These are phyloP conservation scores for Ptilodon capucinus DNA, from an alignment of 2,888 invertebrate genomes.

Conservation along the genomic window DNA sequence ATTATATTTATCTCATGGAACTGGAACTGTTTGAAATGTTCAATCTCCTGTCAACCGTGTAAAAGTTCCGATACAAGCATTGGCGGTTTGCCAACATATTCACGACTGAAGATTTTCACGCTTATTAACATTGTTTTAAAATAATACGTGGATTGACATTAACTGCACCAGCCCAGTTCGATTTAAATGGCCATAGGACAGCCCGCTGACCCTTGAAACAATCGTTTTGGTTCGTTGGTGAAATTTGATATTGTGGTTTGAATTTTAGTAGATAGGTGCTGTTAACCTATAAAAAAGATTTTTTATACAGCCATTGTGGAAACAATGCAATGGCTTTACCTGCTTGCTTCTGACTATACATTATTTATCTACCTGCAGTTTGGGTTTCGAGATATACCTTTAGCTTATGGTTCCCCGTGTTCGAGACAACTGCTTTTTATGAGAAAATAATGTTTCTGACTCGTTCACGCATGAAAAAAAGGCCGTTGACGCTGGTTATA, in stretches of 20 bases:
- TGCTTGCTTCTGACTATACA: neutral
- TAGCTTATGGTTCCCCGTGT: no score
- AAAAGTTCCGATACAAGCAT: conserved; percentile 7
- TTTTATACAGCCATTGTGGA: neutral
- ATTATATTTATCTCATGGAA: neutral
- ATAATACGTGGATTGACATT: neutral
- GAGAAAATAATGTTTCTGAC: no score
- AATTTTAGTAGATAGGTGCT: no score
- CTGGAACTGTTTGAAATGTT: neutral
- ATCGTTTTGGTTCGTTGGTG: no score
- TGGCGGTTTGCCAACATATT: conserved; percentile 25
- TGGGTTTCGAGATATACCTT: neutral
- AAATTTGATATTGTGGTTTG: no score
- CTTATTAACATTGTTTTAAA: conserved; percentile 22
- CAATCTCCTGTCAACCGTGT: conserved; percentile 11
- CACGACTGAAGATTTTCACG: neutral
- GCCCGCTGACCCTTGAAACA: no score
- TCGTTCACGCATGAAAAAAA: no score
- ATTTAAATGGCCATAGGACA: neutral
- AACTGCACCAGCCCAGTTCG: neutral
- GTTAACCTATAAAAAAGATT: no score
- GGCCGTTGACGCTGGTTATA: no score
- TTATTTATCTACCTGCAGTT: neutral
- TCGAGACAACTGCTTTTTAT: no score
- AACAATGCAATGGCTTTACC: neutral